These are phyloP conservation scores for Nemotelus nigrinus DNA, from an alignment of 2,888 invertebrate species.

Conservation along the genomic window DNA sequence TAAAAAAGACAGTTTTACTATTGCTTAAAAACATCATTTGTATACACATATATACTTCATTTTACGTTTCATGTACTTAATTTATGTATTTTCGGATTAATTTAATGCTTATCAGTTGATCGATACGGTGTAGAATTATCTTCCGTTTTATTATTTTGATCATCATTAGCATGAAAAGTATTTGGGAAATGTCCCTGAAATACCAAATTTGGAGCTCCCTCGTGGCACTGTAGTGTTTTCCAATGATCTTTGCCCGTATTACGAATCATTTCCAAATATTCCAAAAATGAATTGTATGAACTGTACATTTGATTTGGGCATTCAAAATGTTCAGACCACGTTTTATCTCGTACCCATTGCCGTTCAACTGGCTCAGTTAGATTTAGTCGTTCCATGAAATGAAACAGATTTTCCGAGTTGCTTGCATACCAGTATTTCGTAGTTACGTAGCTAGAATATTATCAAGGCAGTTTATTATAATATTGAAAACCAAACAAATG, in stretches of 20 bases:
- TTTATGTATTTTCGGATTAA: not conserved
- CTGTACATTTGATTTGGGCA: conserved; percentile 58
- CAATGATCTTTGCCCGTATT: conserved; percentile 58
- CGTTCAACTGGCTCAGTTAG: conserved; percentile 76
- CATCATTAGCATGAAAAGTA: conserved; percentile 34
- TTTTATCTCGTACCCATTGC: conserved; percentile 75
- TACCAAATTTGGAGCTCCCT: conserved; percentile 51
- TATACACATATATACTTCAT: not conserved
- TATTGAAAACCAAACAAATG: too few species aligned
- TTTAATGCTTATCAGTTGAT: conserved; percentile 42
- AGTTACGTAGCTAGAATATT: conserved; percentile 72
- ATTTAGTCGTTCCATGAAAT: conserved; percentile 76
- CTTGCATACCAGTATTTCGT: conserved; percentile 81
- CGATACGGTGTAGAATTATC: conserved; percentile 20
- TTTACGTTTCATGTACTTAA: not conserved
- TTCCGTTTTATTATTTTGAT: conserved; percentile 39
- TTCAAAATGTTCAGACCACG: conserved; percentile 58
- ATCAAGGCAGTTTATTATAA: too few species aligned
- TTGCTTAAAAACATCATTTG: too few species aligned
- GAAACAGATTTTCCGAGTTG: conserved; percentile 76
- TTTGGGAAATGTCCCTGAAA: conserved; percentile 45
- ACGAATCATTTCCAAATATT: conserved; percentile 59
- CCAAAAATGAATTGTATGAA: conserved; percentile 57
- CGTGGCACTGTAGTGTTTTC: conserved; percentile 54
- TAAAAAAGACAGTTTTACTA: too few species aligned